Conservation (phyloP, 1,140 invertebrate genomes). For the Anastatus disparis region DNA sequence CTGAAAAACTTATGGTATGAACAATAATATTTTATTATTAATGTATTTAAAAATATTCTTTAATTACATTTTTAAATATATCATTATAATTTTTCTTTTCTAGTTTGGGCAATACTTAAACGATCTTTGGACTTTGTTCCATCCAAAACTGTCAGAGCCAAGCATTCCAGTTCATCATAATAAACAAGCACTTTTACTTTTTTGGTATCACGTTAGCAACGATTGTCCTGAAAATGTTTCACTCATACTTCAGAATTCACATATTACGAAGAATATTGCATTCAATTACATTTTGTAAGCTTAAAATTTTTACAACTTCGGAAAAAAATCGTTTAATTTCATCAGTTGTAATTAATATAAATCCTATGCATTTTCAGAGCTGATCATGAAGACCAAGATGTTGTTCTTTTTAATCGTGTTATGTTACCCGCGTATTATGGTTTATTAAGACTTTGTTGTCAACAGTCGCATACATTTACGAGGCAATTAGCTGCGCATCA, state of each 20-base stretch:
- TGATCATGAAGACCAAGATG: slow-evolving; percentile 95
- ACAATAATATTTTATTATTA: not conserved
- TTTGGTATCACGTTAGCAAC: slow-evolving; percentile 91
- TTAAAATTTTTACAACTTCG: slow-evolving; percentile 4
- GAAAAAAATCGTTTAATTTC: not conserved
- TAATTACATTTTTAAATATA: too few relatives aligned
- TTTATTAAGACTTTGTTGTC: slow-evolving; percentile 87
- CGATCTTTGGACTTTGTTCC: slow-evolving; percentile 93
- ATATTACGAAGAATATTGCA: slow-evolving; percentile 91
- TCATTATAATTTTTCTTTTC: slow-evolving; percentile 52
- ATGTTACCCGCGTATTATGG: slow-evolving; percentile 97
- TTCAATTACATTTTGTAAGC: slow-evolving; percentile 97
- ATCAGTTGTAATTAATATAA: too few relatives aligned
- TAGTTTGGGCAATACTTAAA: slow-evolving; percentile 89
- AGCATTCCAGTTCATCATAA: slow-evolving; percentile 94
- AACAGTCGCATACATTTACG: slow-evolving; percentile 85
- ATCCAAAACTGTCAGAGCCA: slow-evolving; percentile 94
- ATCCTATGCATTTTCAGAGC: slow-evolving; percentile 79
- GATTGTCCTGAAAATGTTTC: slow-evolving; percentile 94
- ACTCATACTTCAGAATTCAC: slow-evolving; percentile 83
- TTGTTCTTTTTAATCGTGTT: slow-evolving; percentile 90
- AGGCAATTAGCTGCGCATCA: slow-evolving; percentile 89
- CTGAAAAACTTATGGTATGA: slow-evolving; percentile 90
- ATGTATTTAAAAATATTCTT: not conserved
- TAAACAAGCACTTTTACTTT: slow-evolving; percentile 90